Base-by-base conservation (phyloP, 2,797 vertebrate species). In the Salarias fasciatus region DNA sequence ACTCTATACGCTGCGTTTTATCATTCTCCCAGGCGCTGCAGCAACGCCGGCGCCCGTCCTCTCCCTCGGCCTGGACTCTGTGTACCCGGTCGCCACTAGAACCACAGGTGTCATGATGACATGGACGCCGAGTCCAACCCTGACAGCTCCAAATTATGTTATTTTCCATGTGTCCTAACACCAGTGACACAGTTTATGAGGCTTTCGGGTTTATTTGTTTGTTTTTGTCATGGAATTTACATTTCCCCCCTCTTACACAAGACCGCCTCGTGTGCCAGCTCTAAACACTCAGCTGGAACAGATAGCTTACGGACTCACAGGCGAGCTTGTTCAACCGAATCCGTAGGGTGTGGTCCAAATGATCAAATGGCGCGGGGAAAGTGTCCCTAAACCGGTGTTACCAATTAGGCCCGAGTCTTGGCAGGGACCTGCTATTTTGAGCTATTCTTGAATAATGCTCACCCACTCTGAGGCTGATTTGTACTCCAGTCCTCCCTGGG, bases 181-280 rank as follows among this genome's bases (percentile, higher is more conserved):
- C 77, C 67, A 79, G 41, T 83, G 86, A 87, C 87, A 84, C 58
- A 42, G 63, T 84, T 85, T 86, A 87, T 82, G 86, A 87, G 77
- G 66, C 72, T 81, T n/a, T 62, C 48, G 77, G 72, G 75, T 82
- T 87, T 86, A 82, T 90, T 90, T 88, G 83, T 89, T 89, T 91
- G 85, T 88, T 35, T 89, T 86, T 86, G 77, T 86, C 83, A 83
- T 86, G 86, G 84, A 89, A 88, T 89, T 87, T 87, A 87, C 77
- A 86, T 88, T 89, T 85, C 86, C 86, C 82, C 62, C 82, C 62
- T 79, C 73, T 82, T 79, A 64, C 72, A 74, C 77, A 58, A 71
- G 64, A 69, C 66, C 30, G 72, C 67, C 38, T 67, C 28, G 29
- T 79, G 69, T 76, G 85, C 79, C 86, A 87, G 65, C 69, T 58